Evolutionary conservation across 2,113 vertebrate genomes (phyloP).

Genomic region (Calypte anna): DNA sequence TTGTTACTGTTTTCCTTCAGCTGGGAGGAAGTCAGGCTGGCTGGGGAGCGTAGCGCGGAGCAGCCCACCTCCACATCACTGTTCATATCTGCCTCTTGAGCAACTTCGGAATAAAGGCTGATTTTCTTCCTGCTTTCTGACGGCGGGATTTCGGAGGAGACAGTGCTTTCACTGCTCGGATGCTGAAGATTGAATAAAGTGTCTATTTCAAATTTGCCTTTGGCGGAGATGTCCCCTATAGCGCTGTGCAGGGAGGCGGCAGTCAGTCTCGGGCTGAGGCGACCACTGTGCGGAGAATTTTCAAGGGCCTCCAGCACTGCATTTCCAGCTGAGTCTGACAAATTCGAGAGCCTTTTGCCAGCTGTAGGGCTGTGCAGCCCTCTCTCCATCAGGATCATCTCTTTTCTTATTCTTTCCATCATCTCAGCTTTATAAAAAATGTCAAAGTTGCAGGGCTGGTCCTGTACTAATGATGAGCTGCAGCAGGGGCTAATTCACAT

Average conservation of each 20-base stretch:
- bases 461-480: slow-evolving; percentile 89
- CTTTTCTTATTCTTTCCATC: slow-evolving; percentile 99
- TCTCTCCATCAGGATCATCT: slow-evolving; percentile 99
- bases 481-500: slow-evolving; percentile 92
- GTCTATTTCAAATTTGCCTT: slow-evolving; percentile 99
- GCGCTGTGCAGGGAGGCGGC: slow-evolving; percentile 92
- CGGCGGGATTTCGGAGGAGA: slow-evolving; percentile 88
- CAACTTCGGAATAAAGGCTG: slow-evolving; percentile 92
- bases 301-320: slow-evolving; percentile 98
- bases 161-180: slow-evolving; percentile 85
- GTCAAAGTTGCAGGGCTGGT: slow-evolving; percentile 86
- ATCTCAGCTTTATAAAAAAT: slow-evolving; percentile 89
- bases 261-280: slow-evolving; percentile 94
- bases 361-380: slow-evolving; percentile 96
- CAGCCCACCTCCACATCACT: slow-evolving; percentile 99
- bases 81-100: slow-evolving; percentile 95
- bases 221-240: slow-evolving; percentile 90
- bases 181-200: slow-evolving; percentile 92
- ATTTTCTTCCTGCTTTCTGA: slow-evolving; percentile 95
- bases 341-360: slow-evolving; percentile 91
- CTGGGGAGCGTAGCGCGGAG: slow-evolving; percentile 91
- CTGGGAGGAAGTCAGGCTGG: slow-evolving; percentile 81
- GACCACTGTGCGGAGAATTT: slow-evolving; percentile 96
- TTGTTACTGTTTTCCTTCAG: slow-evolving; percentile 97
- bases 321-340: slow-evolving; percentile 92